Conservation (phyloP, 2,113 vertebrate species). For the Entelurus aequoreus region DNA sequence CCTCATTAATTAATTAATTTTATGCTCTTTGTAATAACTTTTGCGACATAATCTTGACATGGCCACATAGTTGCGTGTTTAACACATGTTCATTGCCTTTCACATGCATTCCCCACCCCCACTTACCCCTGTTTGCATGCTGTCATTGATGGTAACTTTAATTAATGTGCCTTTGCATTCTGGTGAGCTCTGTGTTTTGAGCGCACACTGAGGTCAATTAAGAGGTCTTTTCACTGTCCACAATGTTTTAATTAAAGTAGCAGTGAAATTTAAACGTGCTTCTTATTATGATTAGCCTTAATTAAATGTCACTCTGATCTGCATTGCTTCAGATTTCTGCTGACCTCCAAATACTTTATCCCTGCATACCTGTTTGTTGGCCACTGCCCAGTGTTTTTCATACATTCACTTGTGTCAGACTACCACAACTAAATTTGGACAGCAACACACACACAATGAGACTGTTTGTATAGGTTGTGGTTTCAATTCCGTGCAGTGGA, state of each 20-base stretch:
- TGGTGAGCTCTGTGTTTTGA: slow-evolving; percentile 56
- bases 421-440: not conserved
- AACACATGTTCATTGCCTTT: slow-evolving; percentile 11
- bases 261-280: slow-evolving; percentile 70
- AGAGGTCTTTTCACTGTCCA: slow-evolving; percentile 59
- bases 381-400: not conserved
- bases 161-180: slow-evolving; percentile 53
- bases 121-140: slow-evolving; percentile 31
- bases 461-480: too few relatives aligned
- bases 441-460: too few relatives aligned
- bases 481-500: too few relatives aligned
- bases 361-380: not conserved
- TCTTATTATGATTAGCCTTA: slow-evolving; percentile 73
- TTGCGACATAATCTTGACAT: slow-evolving; percentile 25
- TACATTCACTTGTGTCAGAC: not conserved
- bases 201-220: slow-evolving; percentile 61
- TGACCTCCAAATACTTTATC: slow-evolving; percentile 49
- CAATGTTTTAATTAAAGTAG: slow-evolving; percentile 72
- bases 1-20: too few relatives aligned
- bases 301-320: slow-evolving; percentile 72
- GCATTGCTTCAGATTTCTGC: slow-evolving; percentile 68
- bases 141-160: slow-evolving; percentile 51
- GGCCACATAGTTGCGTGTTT: slow-evolving; percentile 29
- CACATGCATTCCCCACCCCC: not conserved
- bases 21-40: too few relatives aligned